Conservation (phyloP, 2,113 vertebrate species). For the human region GRCh38 chr9:30255501-30256000, state of each 20-base stretch:
- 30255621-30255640: neutral
- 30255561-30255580: neutral
- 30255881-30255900: neutral
- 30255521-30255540: neutral
- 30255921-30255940: neutral
- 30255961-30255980: neutral
- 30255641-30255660: neutral
- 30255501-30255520: neutral
- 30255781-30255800: neutral
- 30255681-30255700: neutral
- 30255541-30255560: neutral
- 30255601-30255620: neutral
- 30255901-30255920: neutral
- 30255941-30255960: neutral
- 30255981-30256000: neutral
- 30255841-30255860: neutral
- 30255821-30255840: neutral
- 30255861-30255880: neutral
- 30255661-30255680: neutral
- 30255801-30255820: neutral
- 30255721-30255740: neutral
- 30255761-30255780: neutral
- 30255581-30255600: neutral
- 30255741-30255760: neutral
- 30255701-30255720: neutral